Evolutionary conservation across 2,888 invertebrate species (phyloP).

Genomic region (Drosophila limbata): DNA sequence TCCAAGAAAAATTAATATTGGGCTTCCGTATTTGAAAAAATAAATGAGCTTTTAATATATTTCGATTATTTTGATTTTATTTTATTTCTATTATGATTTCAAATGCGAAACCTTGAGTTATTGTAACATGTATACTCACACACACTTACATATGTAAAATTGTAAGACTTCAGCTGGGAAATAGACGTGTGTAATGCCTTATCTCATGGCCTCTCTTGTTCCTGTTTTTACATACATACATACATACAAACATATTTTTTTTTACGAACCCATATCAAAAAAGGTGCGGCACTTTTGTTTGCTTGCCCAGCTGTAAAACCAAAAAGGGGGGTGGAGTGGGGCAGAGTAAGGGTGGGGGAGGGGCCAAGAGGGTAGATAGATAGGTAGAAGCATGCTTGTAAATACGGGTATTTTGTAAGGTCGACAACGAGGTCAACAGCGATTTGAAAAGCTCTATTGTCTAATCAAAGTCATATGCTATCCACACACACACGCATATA

Average conservation of each 20-base stretch:
- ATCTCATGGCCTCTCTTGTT: conserved; percentile 39
- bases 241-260: background rate
- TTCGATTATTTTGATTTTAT: conserved; percentile 1
- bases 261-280: conserved; percentile 29
- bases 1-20: too few relatives aligned
- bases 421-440: conserved; percentile 70
- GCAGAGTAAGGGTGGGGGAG: background rate
- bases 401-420: conserved; percentile 68
- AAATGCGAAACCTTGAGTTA: conserved; percentile 48
- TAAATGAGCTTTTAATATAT: too few relatives aligned
- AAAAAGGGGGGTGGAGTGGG: conserved; percentile 11
- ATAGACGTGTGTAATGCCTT: conserved; percentile 37
- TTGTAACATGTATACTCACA: conserved; percentile 12
- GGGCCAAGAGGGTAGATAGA: conserved; percentile 10
- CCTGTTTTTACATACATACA: conserved; percentile 16
- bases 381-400: conserved; percentile 24
- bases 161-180: conserved; percentile 49
- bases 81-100: conserved; percentile 13
- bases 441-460: conserved; percentile 65
- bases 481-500: conserved; percentile 22
- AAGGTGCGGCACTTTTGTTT: conserved; percentile 45
- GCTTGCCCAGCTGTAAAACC: conserved; percentile 50
- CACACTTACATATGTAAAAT: conserved; percentile 18
- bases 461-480: conserved; percentile 60
- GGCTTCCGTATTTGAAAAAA: too few relatives aligned